Base-by-base conservation (phyloP, 1,140 invertebrate species). In the Lithobius niger region DNA sequence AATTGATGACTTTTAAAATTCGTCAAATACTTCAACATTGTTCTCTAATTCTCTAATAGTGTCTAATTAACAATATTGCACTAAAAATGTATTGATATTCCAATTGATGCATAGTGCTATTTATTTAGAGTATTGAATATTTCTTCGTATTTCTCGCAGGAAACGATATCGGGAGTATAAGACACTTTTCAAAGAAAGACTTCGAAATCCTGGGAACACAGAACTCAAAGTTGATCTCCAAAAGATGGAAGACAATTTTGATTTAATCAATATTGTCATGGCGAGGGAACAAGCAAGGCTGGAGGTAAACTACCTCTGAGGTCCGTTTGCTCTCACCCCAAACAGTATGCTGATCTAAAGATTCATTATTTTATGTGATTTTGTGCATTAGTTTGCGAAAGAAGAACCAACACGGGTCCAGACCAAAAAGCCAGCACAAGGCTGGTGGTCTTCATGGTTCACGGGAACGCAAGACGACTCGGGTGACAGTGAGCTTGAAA, bases 281-380 rank as follows among this genome's bases (percentile, higher is more conserved):
- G 86, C 85, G 0, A 75, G 85, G 60, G 83, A 87, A 67, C 79
- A 88, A 58, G 84, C 84, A n/a, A 82, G 83, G 65, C 76, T 82
- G 62, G 74, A 81, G 69, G 82, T 84, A 67, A 69, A 54, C 44
- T 44, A 10, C 31, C 10, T 36, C 31, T 36, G 31, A n/a, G 6
- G 6, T 36, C 31, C n/a, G 31, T 36, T 36, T 36, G 31, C 6
- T 36, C 6, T 36, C n/a, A n/a, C n/a, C n/a, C n/a, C n/a, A 36
- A 36, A n/a, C n/a, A 10, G 31, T 36, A 10, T 36, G 31, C n/a
- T 36, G 6, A 10, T 10, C 31, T 10, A 36, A 36, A 10, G 6
- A 36, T 36, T 36, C 31, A 36, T 36, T 36, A n/a, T 10, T 36
- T 6, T 36, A n/a, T 36, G 6, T 45, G 19, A 45, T 45, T 45